phyloP scores from a whole-genome alignment of 1,140 invertebrate genomes.

The Triops longicaudatus region DNA sequence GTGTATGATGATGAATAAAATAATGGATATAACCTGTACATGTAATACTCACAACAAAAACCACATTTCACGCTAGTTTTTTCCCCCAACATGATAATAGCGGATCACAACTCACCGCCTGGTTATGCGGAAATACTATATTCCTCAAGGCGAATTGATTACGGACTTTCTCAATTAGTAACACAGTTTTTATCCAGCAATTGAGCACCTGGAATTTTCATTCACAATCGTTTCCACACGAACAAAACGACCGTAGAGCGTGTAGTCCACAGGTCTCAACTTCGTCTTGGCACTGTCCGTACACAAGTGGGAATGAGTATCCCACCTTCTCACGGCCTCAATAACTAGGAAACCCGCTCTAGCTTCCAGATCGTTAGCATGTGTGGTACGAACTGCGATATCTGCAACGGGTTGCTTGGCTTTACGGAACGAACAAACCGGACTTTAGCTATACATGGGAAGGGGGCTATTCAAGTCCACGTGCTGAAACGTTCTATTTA shows the following conservation, averaged over 20 bases:
- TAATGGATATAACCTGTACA: background rate
- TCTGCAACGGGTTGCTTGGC: background rate
- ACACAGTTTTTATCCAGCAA: background rate
- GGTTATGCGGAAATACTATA: too few relatives aligned
- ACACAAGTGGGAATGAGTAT: background rate
- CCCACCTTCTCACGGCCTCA: background rate
- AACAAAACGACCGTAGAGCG: background rate
- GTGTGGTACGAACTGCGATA: background rate
- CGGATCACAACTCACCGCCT: too few relatives aligned
- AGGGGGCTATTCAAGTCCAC: background rate
- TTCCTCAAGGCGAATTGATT: too few relatives aligned
- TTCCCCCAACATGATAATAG: too few relatives aligned
- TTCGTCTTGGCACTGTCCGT: background rate
- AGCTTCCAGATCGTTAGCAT: constrained; percentile 2
- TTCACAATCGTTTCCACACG: background rate
- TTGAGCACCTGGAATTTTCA: background rate
- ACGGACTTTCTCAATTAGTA: too few relatives aligned
- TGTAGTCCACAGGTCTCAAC: background rate
- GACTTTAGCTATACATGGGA: background rate
- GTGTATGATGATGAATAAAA: background rate
- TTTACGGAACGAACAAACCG: background rate
- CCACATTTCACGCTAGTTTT: too few relatives aligned
- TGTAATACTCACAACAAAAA: too few relatives aligned
- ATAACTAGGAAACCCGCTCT: background rate
- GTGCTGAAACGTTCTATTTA: constrained; percentile 1